A percentile compares a stretch with the other conserved stretches of the same genome.
Conservation (phyloP, 2,888 invertebrate genomes). For the Zaprionus bogoriensis region DNA sequence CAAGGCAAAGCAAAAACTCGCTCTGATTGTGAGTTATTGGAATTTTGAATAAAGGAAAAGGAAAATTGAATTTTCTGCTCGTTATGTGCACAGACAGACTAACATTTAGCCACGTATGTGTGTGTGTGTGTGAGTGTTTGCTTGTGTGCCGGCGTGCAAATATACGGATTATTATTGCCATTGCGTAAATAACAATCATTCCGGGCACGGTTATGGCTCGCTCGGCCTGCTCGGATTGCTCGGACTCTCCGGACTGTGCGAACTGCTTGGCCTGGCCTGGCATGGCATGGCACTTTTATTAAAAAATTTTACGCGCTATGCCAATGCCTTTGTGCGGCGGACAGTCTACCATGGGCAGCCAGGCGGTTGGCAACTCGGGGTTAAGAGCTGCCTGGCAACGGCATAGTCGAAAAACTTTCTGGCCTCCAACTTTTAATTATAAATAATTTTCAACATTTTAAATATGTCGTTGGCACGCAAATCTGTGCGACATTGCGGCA, state of each 20-base stretch:
- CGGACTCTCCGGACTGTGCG: slow-evolving; percentile 25
- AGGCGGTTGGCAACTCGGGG: background rate
- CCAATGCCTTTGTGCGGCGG: slow-evolving; percentile 17
- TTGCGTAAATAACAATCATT: slow-evolving; percentile 80
- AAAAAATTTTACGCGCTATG: slow-evolving; percentile 48
- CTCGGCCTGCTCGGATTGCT: slow-evolving; percentile 24
- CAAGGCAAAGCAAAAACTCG: slow-evolving; percentile 31
- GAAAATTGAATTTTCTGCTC: slow-evolving; percentile 62
- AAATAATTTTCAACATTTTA: slow-evolving; percentile 78
- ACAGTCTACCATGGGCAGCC: background rate
- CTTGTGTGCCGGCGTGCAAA: slow-evolving; percentile 43
- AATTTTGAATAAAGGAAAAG: slow-evolving; percentile 62
- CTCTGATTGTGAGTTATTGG: slow-evolving; percentile 58
- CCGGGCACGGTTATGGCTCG: slow-evolving; percentile 40
- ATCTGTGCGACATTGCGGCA: slow-evolving; percentile 67
- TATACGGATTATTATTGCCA: slow-evolving; percentile 75
- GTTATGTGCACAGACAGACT: slow-evolving; percentile 42
- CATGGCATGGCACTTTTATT: slow-evolving; percentile 64
- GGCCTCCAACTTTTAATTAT: slow-evolving; percentile 78
- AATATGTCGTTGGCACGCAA: slow-evolving; percentile 78
- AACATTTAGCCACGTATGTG: slow-evolving; percentile 20
- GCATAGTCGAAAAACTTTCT: slow-evolving; percentile 60
- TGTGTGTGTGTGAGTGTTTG: slow-evolving; percentile 8
- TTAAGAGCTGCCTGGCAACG: slow-evolving; percentile 38
- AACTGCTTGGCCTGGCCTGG: slow-evolving; percentile 6